Base-by-base conservation (phyloP, 2,888 invertebrate genomes). In the Diplazon laetatorius region DNA sequence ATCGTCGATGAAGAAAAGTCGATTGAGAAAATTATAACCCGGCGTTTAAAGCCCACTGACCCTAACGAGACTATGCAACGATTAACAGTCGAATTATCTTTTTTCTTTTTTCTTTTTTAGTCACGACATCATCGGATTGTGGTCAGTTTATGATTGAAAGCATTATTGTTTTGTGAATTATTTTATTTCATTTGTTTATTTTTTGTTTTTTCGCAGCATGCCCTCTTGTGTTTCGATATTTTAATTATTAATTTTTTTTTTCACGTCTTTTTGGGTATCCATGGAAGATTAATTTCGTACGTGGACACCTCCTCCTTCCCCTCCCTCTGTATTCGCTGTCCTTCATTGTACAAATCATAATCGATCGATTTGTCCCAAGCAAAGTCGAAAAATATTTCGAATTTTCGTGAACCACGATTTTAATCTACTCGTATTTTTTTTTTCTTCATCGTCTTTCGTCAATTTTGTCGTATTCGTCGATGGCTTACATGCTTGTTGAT, bases 71-170 rank as follows among this genome's bases (percentile, higher is more conserved):
- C 25, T 66, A 10, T 22, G 16, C 52, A 68, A 55, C 16, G 52
- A 55, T 65, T 88, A 86, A 87, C 82, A 76, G 74, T 87, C 83
- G 80, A 76, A 71, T 59, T n/a, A n/a, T n/a, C n/a, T n/a, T n/a
- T n/a, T n/a, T n/a, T n/a, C n/a, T n/a, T n/a, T n/a, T n/a, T 62
- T 78, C 83, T 86, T 85, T 87, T 86, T 87, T 86, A 89, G 87
- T 86, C 84, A 82, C 87, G 85, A 80, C 88, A 88, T 84, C 88
- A 86, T 80, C 87, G 87, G 85, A 89, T 85, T 87, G 87, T 87
- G 87, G 87, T 88, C 87, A 89, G 88, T 88, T 87, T 80, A 85
- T 81, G 84, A 84, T 82, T 85, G 79, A 85, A 83, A 62, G 48
- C 73, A 85, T 84, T 87, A 86, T 50, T 57, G 63, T 60, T 65